Evolutionary conservation across 2,797 vertebrate genomes (phyloP), one percentile per base, ranked within the genome.

Genomic region (Malacoctenus gilli): DNA sequence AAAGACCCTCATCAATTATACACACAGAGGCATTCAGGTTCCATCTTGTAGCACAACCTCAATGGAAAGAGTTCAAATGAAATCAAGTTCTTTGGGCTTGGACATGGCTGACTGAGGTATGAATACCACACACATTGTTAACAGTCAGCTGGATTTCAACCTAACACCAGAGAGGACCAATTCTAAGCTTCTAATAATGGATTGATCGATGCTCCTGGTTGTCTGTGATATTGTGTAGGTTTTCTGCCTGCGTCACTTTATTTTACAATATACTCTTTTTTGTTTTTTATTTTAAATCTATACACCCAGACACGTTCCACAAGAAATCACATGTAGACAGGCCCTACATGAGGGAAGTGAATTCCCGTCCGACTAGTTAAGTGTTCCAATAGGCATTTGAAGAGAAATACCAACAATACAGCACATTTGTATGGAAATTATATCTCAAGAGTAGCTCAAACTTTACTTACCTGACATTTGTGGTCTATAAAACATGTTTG

Each of bases 381-480:
- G 80, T 84, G 82, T 89, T 86, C 86, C 82, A 85, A 83, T 87
- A 90, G 89, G 87, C 89, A 89, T 90, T 86, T 90, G 82, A 88
- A 91, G 86, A 90, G 82, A 91, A 91, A 90, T 88, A 92, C 84
- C 85, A 88, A 91, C 90, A 68, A 87, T 90, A 91, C 90, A 85
- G 88, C 89, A 91, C 89, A 86, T 91, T 85, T 90, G 82, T 87
- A 91, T 91, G 85, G 88, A 92, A 90, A 91, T 89, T 79, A 89
- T 79, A 87, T 89, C 75, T 90, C 73, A 83, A 82, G 85, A 89
- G 86, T 84, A 89, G 84, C 84, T 91, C 85, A 87, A 87, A 87
- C 84, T 89, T 89, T 83, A 93, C 91, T 92, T 92, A 93, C 92
- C 91, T 91, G 89, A 92, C 88, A 87, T 88, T 91, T 92, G 89